Conservation (phyloP, 2,888 invertebrate genomes). For the Gortyna flavago region DNA sequence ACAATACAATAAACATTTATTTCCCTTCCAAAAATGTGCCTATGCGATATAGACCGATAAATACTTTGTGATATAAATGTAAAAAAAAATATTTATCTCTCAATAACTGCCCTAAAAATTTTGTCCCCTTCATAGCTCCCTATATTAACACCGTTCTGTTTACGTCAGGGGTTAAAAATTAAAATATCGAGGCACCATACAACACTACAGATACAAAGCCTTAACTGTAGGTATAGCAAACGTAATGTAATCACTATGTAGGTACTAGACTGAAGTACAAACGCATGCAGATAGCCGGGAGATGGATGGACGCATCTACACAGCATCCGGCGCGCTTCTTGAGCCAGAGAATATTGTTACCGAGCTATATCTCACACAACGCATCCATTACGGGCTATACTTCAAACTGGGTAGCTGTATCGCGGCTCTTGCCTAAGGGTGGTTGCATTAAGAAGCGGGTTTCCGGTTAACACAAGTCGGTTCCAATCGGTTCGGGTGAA, state of each 20-base stretch:
- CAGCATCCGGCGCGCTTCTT: constrained; percentile 53
- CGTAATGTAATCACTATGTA: constrained; percentile 13
- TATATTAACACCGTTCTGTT: background rate
- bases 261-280: background rate
- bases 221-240: background rate
- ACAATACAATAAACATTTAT: background rate
- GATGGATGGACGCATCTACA: constrained; percentile 49
- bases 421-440: background rate
- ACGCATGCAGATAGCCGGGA: constrained; percentile 29
- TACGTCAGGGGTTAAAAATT: background rate
- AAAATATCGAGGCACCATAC: background rate
- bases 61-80: too few species aligned
- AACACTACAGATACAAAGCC: too few species aligned
- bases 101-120: too few species aligned
- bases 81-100: too few species aligned
- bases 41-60: too few species aligned
- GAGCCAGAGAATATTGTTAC: constrained; percentile 47
- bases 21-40: background rate
- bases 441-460: background rate
- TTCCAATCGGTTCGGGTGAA: too few species aligned
- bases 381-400: constrained; percentile 27
- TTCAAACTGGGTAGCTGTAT: background rate
- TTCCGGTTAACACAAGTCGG: too few species aligned
- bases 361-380: constrained; percentile 21
- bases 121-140: too few species aligned